Base-by-base conservation (phyloP, 2,113 vertebrate species). In the Cyanistes caeruleus region DNA sequence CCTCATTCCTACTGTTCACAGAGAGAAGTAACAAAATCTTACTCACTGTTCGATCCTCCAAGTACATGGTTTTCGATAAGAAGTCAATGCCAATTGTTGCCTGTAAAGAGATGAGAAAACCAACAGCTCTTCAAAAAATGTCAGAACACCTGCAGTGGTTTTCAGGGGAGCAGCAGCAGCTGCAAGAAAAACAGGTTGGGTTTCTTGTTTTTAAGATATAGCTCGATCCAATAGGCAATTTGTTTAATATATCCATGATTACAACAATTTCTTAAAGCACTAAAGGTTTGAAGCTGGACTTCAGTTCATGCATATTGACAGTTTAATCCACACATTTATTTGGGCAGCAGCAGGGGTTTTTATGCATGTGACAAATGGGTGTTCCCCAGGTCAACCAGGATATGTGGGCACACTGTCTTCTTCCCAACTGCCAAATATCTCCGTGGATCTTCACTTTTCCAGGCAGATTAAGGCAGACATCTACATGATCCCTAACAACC, bases 31-130 rank as follows among this genome's bases (percentile, higher is more conserved):
- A 69, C 51, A 83, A 97, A 97, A 49, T 58, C 94, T 95, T 97
- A 98, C 99, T 99, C 98, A 99, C 99, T 98, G 99, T 99, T 99
- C 99, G 98, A 98, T 99, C 99, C 97, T 99, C 99, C 97, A 99
- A 98, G 94, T 99, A 99, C 99, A 99, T 99, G 63, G 99, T 99
- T 99, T 99, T 99, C 35, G 99, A 99, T 97, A 99, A 98, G 98
- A 99, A 99, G 97, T 99, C 99, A 70, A 99, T 99, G 98, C 99
- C 99, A 98, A 99, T 99, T 86, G 99, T 99, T 96, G 99, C 99
- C 99, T 99, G 97, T 48, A 97, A 98, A 92, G 89, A 64, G 86
- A 86, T 64, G 9, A 33, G n/a, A 74, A 74, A 62, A 51, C 2
- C 63, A 88, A 44, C 17, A 62, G 5, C 7, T 75, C 63, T 87